phyloP scores from a whole-genome alignment of 2,888 invertebrate species.

The Chaetoderma sp. region DNA sequence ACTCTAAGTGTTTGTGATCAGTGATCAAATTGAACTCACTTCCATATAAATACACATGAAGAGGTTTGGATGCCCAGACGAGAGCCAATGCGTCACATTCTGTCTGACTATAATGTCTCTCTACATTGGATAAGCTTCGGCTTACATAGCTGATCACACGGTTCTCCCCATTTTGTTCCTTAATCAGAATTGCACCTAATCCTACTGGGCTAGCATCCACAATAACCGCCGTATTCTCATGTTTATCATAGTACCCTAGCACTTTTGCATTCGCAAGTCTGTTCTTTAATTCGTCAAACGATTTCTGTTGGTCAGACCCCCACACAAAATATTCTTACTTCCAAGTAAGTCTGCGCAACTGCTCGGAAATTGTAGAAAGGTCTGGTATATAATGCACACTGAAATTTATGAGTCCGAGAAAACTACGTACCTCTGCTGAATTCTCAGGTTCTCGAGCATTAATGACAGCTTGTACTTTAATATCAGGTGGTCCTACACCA shows the following conservation, averaged over 20 bases:
- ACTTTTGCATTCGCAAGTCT: background rate
- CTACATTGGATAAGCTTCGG: background rate
- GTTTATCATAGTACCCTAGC: background rate
- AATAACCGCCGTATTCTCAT: background rate
- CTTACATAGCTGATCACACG: conserved; percentile 1
- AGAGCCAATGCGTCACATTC: conserved; percentile 18
- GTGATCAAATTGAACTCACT: conserved; percentile 18
- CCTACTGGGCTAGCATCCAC: background rate
- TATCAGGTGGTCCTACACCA: background rate
- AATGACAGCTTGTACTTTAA: conserved; percentile 14
- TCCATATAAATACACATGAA: conserved; percentile 23
- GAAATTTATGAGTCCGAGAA: conserved; percentile 5
- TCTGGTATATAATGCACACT: background rate
- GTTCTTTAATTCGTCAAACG: background rate
- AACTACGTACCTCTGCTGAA: conserved; percentile 5
- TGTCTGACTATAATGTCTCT: background rate
- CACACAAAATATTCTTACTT: background rate
- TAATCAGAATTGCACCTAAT: background rate
- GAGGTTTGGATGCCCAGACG: conserved; percentile 22
- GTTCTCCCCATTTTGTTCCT: background rate
- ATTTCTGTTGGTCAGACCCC: background rate
- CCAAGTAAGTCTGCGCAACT: background rate
- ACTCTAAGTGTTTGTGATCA: conserved; percentile 21
- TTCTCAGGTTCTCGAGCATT: conserved; percentile 7
- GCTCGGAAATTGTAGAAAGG: background rate